Evolutionary conservation across 2,113 vertebrate genomes (phyloP), one percentile per base, ranked within the genome.

Genomic region (Elephas maximus): DNA sequence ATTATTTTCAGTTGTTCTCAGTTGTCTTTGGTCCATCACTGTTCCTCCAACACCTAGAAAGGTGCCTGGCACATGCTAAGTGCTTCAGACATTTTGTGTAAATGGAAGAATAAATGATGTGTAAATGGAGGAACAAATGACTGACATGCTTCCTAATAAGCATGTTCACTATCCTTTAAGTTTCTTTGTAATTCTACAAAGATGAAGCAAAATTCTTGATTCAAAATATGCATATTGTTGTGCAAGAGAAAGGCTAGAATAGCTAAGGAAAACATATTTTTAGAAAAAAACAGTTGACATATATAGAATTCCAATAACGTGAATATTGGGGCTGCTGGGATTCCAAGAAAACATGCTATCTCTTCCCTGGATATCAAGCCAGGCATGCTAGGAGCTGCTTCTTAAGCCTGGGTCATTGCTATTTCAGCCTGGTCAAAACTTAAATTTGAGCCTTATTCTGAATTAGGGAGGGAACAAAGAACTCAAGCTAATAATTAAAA

Each of bases 181-280:
- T 83, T 90, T 85, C 23, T 89, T 82, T 83, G 8, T 65, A 65
- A 73, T 87, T 83, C 24, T 91, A 57, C 51, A 90, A 57, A 93
- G 33, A 78, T 20, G 91, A 94, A 74, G 5, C 41, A 88, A 30
- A 60, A 80, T 81, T 89, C n/a, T 48, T 92, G 51, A 23, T 83
- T 67, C 21, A 88, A 53, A 18, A 69, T 89, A n/a, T 51, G 6
- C 53, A 17, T 69, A 8, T 28, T 26, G 48, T 82, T 89, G 6
- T 87, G 3, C 0, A 53, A 92, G 10, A 62, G 28, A 44, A 93
- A 76, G 11, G 33, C 5, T 71, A 48, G 63, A 37, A 82, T 76
- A 79, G 71, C 45, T 30, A 92, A 71, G 28, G 73, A 86, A 51
- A 41, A n/a, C 4, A 11, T 73, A 15, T 30, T 92, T 82, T 85